A percentile compares a stretch with the other conserved stretches of the same genome.
Conservation (phyloP, 2,888 invertebrate species). For the Dicyrtoma fusca region DNA sequence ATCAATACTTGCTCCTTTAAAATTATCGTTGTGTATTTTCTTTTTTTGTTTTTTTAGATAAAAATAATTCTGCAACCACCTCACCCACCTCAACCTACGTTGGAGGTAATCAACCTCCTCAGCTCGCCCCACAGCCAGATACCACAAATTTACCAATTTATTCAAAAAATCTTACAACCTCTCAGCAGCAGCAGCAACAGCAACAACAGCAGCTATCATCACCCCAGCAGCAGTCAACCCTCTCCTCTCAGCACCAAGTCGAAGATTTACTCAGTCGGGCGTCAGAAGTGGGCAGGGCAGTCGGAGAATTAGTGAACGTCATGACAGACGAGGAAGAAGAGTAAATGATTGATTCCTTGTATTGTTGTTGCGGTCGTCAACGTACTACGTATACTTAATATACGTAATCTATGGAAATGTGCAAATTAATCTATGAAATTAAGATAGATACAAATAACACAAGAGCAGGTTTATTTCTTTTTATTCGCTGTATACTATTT, state of each 20-base stretch:
- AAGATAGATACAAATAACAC: too few species aligned
- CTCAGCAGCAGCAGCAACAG: neutral
- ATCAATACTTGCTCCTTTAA: neutral
- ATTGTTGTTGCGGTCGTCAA: too few species aligned
- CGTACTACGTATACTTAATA: too few species aligned
- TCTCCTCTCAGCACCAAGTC: constrained; percentile 2
- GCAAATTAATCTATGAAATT: too few species aligned
- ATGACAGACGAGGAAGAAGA: constrained; percentile 27
- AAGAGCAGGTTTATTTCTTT: too few species aligned
- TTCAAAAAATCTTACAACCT: neutral
- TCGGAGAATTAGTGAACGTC: neutral
- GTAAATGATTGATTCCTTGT: too few species aligned
- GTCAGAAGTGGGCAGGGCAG: constrained; percentile 2
- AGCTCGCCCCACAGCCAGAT: neutral
- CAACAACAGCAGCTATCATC: neutral
- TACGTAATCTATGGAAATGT: too few species aligned
- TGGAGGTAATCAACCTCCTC: neutral
- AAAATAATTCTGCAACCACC: neutral
- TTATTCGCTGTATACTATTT: too few species aligned
- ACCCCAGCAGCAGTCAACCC: neutral
- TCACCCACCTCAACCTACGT: neutral
- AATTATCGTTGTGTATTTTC: neutral
- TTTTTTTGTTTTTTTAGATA: constrained; percentile 6
- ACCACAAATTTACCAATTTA: constrained; percentile 7
- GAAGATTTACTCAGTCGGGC: constrained; percentile 28